Percentiles rank a stretch among this genome's conserved stretches.
These are phyloP conservation scores for Oreochromis niloticus DNA, from an alignment of 2,113 vertebrate species.

Conservation along the genomic window DNA sequence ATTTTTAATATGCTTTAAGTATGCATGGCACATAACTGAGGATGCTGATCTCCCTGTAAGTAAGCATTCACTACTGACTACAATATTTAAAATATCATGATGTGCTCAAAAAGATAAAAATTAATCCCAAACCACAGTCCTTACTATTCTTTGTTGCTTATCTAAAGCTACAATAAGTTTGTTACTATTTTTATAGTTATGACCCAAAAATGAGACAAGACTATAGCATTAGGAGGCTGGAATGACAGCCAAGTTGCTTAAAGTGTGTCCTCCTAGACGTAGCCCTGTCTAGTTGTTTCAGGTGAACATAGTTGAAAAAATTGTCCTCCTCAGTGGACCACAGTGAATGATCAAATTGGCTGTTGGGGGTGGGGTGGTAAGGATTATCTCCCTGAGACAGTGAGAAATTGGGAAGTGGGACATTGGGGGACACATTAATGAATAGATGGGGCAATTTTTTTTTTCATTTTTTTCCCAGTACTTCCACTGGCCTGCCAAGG, in stretches of 20 bases:
- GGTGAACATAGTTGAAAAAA: conserved; percentile 43
- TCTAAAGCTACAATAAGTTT: not conserved
- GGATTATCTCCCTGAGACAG: conserved; percentile 78
- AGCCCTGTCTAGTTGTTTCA: not conserved
- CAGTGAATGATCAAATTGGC: conserved; percentile 72
- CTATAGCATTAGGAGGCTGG: not conserved
- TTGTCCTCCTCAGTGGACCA: conserved; percentile 51
- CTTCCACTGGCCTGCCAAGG: conserved; percentile 78
- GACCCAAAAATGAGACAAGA: not conserved
- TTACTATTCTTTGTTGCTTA: not conserved
- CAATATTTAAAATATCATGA: not conserved
- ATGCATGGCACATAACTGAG: not conserved
- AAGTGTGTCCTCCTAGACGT: not conserved
- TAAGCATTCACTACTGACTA: not conserved
- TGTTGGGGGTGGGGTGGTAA: conserved; percentile 66
- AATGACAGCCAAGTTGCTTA: not conserved
- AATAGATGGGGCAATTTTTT: conserved; percentile 75
- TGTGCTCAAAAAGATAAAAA: not conserved
- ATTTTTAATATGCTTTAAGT: not conserved
- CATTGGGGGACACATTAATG: conserved; percentile 80
- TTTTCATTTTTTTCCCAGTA: conserved; percentile 31
- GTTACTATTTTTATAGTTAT: not conserved
- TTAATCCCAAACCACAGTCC: conserved; percentile 9
- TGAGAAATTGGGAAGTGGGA: conserved; percentile 75
- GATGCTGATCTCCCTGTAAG: not conserved